A percentile compares a stretch with the other conserved stretches of the same genome.
phyloP scores from a whole-genome alignment of 1,140 invertebrate species.

The Meloidogyne hapla region DNA sequence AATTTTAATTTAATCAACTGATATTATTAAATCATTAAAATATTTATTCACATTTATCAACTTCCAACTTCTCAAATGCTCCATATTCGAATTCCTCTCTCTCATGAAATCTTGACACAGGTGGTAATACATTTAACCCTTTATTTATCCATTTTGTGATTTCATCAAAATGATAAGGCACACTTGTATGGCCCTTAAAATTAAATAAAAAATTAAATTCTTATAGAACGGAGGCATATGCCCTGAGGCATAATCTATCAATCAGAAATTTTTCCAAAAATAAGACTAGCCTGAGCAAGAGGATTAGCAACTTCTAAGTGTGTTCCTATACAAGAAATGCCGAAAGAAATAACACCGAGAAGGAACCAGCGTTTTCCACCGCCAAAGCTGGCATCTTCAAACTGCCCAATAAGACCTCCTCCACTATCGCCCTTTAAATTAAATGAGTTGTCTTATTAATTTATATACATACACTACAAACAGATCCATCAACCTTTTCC shows the following conservation, averaged over 20 bases:
- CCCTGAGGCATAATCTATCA: too few relatives aligned
- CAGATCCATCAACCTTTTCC: not conserved
- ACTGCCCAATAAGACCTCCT: slow-evolving; percentile 15
- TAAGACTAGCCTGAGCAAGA: not conserved
- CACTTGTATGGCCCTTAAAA: not conserved
- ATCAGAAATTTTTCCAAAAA: not conserved
- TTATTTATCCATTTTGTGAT: not conserved
- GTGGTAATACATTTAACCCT: not conserved
- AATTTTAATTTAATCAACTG: too few relatives aligned
- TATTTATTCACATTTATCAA: too few relatives aligned
- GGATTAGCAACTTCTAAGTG: not conserved
- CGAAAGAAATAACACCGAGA: slow-evolving; percentile 12
- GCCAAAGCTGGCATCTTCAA: slow-evolving; percentile 8
- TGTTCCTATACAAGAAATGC: not conserved
- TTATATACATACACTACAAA: not conserved
- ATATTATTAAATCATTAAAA: too few relatives aligned
- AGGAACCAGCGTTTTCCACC: slow-evolving; percentile 17
- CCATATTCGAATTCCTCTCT: too few relatives aligned
- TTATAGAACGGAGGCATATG: too few relatives aligned
- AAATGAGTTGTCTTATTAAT: not conserved
- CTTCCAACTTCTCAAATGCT: too few relatives aligned
- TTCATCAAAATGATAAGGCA: not conserved
- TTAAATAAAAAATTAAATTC: not conserved
- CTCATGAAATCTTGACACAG: too few relatives aligned
- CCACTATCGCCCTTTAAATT: slow-evolving; percentile 12